Conservation (phyloP, 2,888 invertebrate species). For the Rosalia funebris region DNA sequence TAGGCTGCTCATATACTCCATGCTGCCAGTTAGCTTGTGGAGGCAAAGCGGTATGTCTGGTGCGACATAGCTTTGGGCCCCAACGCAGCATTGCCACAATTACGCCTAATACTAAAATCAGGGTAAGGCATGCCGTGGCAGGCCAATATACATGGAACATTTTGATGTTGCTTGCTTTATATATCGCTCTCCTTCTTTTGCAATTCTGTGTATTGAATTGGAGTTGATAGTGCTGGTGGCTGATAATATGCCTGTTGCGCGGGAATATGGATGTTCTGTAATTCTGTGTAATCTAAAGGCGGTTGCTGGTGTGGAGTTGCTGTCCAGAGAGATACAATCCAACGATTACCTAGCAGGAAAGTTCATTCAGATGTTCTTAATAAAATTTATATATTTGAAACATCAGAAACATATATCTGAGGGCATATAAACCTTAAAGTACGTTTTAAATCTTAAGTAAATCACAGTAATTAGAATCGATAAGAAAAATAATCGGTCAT, state of each 20-base stretch:
- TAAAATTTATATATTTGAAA: no score
- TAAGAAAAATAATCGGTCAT: no score
- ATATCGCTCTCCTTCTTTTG: conserved; percentile 85
- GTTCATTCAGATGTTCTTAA: no score
- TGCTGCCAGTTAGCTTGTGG: conserved; percentile 76
- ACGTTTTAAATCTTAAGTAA: no score
- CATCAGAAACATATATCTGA: no score
- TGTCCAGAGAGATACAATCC: conserved; percentile 86
- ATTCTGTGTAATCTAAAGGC: conserved; percentile 80
- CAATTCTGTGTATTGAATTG: conserved; percentile 56
- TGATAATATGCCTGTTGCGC: conserved; percentile 61
- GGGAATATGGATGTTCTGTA: conserved; percentile 66
- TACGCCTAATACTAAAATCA: conserved; percentile 76
- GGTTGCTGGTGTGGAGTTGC: conserved; percentile 85
- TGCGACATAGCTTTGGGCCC: conserved; percentile 77
- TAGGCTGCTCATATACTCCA: conserved; percentile 72
- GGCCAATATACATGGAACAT: conserved; percentile 81
- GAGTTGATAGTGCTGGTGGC: conserved; percentile 61
- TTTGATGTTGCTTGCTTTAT: conserved; percentile 59
- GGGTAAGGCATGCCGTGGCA: conserved; percentile 76
- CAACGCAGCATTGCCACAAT: conserved; percentile 80
- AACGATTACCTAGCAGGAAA: conserved; percentile 76
- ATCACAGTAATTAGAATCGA: no score
- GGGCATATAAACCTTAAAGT: no score
- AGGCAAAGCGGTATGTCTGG: conserved; percentile 75